These are phyloP conservation scores for Netelia melanura DNA, from an alignment of 2,888 invertebrate genomes.

Conservation along the genomic window DNA sequence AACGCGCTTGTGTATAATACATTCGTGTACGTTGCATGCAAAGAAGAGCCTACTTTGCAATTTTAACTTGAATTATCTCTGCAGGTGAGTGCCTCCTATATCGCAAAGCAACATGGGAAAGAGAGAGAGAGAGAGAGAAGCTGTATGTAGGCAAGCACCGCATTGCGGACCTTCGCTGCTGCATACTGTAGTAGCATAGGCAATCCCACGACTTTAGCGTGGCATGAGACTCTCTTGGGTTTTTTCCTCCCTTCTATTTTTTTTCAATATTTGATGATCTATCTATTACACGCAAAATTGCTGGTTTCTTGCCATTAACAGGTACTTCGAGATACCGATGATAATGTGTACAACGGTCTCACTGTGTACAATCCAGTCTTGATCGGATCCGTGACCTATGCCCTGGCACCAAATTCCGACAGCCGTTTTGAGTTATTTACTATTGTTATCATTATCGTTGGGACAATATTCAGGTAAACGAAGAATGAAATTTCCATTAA, in stretches of 20 bases:
- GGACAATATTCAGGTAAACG: conserved; percentile 78
- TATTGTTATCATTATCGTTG: conserved; percentile 73
- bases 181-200: conserved; percentile 14
- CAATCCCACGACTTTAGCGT: neutral
- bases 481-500: neutral
- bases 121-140: conserved; percentile 1
- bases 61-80: conserved; percentile 62
- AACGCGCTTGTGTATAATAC: neutral
- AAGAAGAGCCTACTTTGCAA: conserved; percentile 26
- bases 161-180: conserved; percentile 71
- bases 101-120: conserved; percentile 2
- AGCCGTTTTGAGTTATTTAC: conserved; percentile 78
- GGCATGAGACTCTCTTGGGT: conserved; percentile 1
- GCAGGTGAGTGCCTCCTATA: conserved; percentile 54
- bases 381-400: conserved; percentile 78
- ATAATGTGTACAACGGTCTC: conserved; percentile 78
- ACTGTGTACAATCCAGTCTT: conserved; percentile 82
- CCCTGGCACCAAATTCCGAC: conserved; percentile 75
- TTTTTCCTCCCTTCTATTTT: neutral
- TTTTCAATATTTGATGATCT: neutral
- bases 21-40: neutral
- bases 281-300: no score
- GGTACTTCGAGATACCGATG: conserved; percentile 75
- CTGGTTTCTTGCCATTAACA: conserved; percentile 50
- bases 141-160: conserved; percentile 57